Evolutionary conservation across 1,140 invertebrate genomes (phyloP), one percentile per base, ranked within the genome.

Genomic region (Rhopalosiphum padi): DNA sequence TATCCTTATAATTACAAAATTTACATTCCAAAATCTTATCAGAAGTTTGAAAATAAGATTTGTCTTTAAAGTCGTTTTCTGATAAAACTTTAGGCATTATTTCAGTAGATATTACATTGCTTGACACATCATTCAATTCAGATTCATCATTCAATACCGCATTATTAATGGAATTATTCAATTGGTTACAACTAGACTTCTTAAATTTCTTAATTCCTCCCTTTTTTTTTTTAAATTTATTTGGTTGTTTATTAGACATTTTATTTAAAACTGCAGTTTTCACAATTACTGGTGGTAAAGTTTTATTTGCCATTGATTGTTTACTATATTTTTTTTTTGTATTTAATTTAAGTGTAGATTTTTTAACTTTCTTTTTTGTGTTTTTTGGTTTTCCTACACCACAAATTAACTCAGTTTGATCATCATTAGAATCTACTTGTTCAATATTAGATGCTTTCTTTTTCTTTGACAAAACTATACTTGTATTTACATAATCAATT

Each of bases 21-120:
- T 93, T 93, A 83, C 91, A 93, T 93, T 93, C 82, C n/a, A 93
- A 53, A n/a, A 11, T 37, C n/a, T 53, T 30, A 85, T 85, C 35
- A 37, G 23, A 11, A 9, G 43, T 83, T 85, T 93, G 91, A 85
- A 85, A 93, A 86, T 93, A 93, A 41, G 23, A 41, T 93, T 93
- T 93, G 23, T 93, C 82, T 53, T n/a, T 93, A 51, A 51, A 93
- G 30, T 86, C 48, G 3, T 77, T 43, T 43, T 37, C 68, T 43
- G 55, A 22, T 30, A 68, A n/a, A n/a, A 68, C 21, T 68, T 46
- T 68, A n/a, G 53, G 7, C 2, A 21, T 15, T 25, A 30, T 6
- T 30, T 41, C 53, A 21, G 88, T 41, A 41, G 35, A 8, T 41
- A n/a, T 41, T 60, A 43, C 15, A 43, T 68, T 41, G 30, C 18